phyloP scores from a whole-genome alignment of 1,140 invertebrate species.

The Halyomorpha halys region DNA sequence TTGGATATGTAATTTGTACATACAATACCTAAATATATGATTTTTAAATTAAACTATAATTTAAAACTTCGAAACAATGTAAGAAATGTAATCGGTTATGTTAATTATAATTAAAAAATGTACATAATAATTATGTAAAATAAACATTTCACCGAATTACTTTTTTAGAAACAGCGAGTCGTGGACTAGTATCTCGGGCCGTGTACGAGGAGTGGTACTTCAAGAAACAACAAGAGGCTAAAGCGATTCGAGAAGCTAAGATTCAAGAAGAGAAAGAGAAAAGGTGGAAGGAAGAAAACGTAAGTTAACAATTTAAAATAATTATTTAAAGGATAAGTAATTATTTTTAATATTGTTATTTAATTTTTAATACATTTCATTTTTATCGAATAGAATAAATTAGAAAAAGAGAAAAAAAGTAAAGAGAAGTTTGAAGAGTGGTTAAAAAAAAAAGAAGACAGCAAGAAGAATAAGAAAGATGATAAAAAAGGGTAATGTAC shows the following conservation, averaged over 20 bases:
- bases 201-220: conserved; percentile 32
- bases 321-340: not conserved
- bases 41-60: no score
- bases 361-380: not conserved
- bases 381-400: conserved; percentile 23
- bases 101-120: no score
- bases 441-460: conserved; percentile 27
- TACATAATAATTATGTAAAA: no score
- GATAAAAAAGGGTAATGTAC: not conserved
- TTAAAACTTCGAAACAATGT: no score
- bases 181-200: conserved; percentile 27
- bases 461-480: conserved; percentile 21
- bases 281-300: conserved; percentile 25
- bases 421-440: conserved; percentile 27
- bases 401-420: conserved; percentile 23
- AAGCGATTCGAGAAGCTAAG: conserved; percentile 20
- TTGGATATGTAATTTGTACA: no score
- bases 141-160: no score
- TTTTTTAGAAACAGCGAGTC: conserved; percentile 3
- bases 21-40: no score
- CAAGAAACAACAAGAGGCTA: conserved; percentile 29
- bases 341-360: not conserved
- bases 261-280: conserved; percentile 23
- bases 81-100: no score
- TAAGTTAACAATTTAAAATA: conserved; percentile 18